Percentiles rank a stretch among this genome's conserved stretches.
Evolutionary conservation across 1,140 invertebrate genomes (phyloP).

Genomic region (Gryon sp.): DNA sequence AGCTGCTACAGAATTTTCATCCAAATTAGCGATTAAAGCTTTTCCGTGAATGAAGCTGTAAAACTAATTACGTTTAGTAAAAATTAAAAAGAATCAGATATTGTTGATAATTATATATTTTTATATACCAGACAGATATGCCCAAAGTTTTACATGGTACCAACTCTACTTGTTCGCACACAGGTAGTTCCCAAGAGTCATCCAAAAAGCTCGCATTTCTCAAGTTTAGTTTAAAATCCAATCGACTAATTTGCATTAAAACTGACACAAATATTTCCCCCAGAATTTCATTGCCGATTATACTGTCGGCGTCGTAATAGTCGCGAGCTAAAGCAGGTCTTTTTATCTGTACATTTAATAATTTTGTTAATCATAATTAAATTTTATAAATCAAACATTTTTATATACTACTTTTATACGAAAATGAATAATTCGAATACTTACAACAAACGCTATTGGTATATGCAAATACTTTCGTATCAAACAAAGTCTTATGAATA

Average conservation of each 20-base stretch:
- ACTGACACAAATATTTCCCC: slow-evolving; percentile 82
- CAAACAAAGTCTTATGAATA: slow-evolving; percentile 81
- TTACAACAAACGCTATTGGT: slow-evolving; percentile 80
- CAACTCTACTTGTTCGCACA: slow-evolving; percentile 77
- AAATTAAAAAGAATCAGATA: too few species aligned
- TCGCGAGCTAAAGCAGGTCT: slow-evolving; percentile 65
- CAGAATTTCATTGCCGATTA: slow-evolving; percentile 82
- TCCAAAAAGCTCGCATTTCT: slow-evolving; percentile 81
- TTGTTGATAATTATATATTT: too few species aligned
- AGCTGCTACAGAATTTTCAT: slow-evolving; percentile 80
- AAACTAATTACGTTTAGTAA: too few species aligned
- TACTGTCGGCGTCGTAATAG: slow-evolving; percentile 72
- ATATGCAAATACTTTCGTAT: slow-evolving; percentile 81
- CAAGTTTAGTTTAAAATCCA: slow-evolving; percentile 80
- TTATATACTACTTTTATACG: too few species aligned
- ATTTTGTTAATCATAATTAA: too few species aligned
- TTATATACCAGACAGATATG: slow-evolving; percentile 81
- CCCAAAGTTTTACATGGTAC: slow-evolving; percentile 81
- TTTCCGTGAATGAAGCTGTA: slow-evolving; percentile 80
- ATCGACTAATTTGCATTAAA: slow-evolving; percentile 79
- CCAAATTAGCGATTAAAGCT: slow-evolving; percentile 80
- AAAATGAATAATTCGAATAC: too few species aligned
- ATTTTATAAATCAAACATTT: too few species aligned
- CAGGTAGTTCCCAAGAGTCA: slow-evolving; percentile 80
- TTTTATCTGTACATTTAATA: slow-evolving; percentile 67